These are phyloP conservation scores for Brachionus manjavacas DNA, from an alignment of 1,140 invertebrate genomes.

Conservation along the genomic window DNA sequence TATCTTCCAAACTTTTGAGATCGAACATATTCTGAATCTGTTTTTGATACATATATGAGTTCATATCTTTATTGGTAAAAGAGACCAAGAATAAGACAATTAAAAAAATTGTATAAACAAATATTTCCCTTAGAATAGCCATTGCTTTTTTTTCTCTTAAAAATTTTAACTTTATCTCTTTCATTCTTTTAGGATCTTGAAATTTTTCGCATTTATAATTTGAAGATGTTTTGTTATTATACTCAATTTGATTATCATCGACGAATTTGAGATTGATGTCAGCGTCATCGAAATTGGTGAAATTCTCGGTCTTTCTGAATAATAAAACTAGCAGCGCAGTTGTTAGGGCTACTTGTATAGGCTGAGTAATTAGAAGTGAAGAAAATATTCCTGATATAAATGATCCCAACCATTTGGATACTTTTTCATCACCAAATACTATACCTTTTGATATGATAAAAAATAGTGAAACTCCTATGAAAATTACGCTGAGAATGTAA, in stretches of 20 bases:
- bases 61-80: conserved; percentile 15
- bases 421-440: conserved; percentile 61
- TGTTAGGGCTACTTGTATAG: conserved; percentile 59
- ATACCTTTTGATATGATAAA: conserved; percentile 62
- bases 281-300: conserved; percentile 18
- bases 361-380: conserved; percentile 62
- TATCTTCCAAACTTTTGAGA: neutral
- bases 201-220: neutral
- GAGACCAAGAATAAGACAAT: neutral
- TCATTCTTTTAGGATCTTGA: neutral
- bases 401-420: conserved; percentile 62
- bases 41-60: neutral
- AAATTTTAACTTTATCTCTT: conserved; percentile 1
- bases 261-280: neutral
- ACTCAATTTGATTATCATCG: neutral
- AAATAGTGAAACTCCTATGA: conserved; percentile 56
- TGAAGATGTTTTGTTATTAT: neutral
- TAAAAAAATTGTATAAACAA: conserved; percentile 46
- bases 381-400: conserved; percentile 61
- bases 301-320: conserved; percentile 6
- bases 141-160: conserved; percentile 26
- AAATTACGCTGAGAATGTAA: conserved; percentile 58
- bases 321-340: neutral
- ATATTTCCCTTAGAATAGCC: conserved; percentile 50
- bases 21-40: neutral